Percentiles rank a stretch among this genome's conserved stretches.
phyloP scores from a whole-genome alignment of 2,888 invertebrate genomes.

The Erebia epiphron region DNA sequence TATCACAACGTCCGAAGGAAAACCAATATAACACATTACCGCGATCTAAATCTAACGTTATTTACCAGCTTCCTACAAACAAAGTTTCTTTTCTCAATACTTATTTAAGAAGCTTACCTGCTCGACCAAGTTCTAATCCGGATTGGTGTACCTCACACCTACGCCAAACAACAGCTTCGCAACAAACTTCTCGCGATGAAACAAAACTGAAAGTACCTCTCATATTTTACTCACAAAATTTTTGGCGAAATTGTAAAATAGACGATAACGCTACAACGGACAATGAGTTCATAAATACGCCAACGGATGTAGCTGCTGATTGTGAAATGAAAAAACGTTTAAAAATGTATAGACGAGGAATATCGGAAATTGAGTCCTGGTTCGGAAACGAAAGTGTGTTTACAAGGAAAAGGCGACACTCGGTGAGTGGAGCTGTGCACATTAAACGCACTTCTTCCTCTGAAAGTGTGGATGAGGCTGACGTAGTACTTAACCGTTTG shows the following conservation, averaged over 20 bases:
- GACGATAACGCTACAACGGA: slow-evolving; percentile 61
- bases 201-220: slow-evolving; percentile 51
- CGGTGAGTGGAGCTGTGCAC: slow-evolving; percentile 60
- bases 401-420: slow-evolving; percentile 67
- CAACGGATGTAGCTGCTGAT: slow-evolving; percentile 70
- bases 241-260: slow-evolving; percentile 49
- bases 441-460: slow-evolving; percentile 72
- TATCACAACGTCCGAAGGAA: slow-evolving; percentile 51
- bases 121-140: slow-evolving; percentile 68
- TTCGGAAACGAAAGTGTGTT: slow-evolving; percentile 53
- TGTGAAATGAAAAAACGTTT: slow-evolving; percentile 77
- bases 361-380: slow-evolving; percentile 71
- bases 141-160: slow-evolving; percentile 69
- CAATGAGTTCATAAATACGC: slow-evolving; percentile 70
- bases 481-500: slow-evolving; percentile 74
- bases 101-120: slow-evolving; percentile 78
- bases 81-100: slow-evolving; percentile 79
- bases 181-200: slow-evolving; percentile 51
- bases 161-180: slow-evolving; percentile 58
- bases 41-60: slow-evolving; percentile 69
- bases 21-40: slow-evolving; percentile 52
- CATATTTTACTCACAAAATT: slow-evolving; percentile 54
- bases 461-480: slow-evolving; percentile 80
- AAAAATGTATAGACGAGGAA: slow-evolving; percentile 77
- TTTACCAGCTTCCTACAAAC: slow-evolving; percentile 69